Percentiles rank a stretch among this genome's conserved stretches.
Conservation (phyloP, 92 coral and sea anemone species). For the Palythoa grandiflora region DNA sequence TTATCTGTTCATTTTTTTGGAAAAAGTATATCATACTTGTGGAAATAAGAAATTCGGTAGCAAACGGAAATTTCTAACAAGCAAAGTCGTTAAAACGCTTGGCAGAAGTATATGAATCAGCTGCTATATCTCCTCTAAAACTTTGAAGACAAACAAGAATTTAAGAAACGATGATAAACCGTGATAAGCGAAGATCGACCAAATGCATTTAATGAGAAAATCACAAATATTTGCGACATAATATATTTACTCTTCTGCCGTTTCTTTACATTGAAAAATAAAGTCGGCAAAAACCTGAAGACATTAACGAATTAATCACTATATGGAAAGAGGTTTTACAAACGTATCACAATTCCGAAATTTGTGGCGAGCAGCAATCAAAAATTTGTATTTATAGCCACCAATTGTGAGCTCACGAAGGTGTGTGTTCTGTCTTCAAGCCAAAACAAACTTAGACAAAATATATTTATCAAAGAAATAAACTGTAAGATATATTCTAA, state of each 20-base stretch:
- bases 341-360: slow-evolving; percentile 7
- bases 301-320: not conserved
- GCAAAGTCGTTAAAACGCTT: not conserved
- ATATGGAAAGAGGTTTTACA: not conserved
- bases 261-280: not conserved
- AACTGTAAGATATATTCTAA: not conserved
- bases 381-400: not conserved
- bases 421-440: slow-evolving; percentile 44
- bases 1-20: no score
- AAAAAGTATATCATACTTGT: no score
- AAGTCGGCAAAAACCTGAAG: not conserved
- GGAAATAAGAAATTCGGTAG: not conserved
- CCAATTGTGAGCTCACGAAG: not conserved
- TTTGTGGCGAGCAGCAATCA: not conserved
- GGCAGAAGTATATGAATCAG: not conserved
- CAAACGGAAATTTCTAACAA: not conserved
- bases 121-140: not conserved
- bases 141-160: slow-evolving; percentile 15
- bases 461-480: slow-evolving; percentile 15
- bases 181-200: not conserved
- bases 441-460: slow-evolving; percentile 20
- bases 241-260: not conserved
- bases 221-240: not conserved
- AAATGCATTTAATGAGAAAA: not conserved
- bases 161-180: not conserved